These are phyloP conservation scores for Dugesia japonica DNA, from an alignment of 2,888 invertebrate species.

Conservation along the genomic window DNA sequence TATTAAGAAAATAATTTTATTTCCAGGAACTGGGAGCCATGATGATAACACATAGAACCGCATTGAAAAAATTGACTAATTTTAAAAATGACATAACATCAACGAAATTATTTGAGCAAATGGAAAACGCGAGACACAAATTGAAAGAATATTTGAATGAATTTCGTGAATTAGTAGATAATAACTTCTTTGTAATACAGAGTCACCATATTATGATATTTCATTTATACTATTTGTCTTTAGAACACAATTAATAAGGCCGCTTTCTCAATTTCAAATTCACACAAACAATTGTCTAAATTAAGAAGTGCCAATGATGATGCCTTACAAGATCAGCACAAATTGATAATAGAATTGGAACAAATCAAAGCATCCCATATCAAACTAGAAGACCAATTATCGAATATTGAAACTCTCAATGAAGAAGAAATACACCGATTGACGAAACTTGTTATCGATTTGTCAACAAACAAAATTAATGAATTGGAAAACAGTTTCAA, in stretches of 20 bases:
- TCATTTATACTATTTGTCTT: too few relatives aligned
- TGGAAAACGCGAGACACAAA: not conserved
- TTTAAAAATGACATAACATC: not conserved
- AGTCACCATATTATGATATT: too few relatives aligned
- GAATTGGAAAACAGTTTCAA: not conserved
- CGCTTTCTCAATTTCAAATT: too few relatives aligned
- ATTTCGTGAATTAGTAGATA: not conserved
- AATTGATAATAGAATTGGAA: not conserved
- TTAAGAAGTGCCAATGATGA: not conserved
- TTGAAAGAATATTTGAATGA: not conserved
- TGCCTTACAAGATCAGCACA: not conserved
- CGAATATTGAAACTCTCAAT: not conserved
- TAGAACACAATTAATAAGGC: too few relatives aligned
- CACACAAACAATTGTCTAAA: not conserved
- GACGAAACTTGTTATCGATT: not conserved
- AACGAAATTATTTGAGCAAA: not conserved
- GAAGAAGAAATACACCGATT: not conserved
- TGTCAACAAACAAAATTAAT: not conserved
- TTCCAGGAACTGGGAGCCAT: not conserved
- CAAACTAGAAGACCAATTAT: not conserved
- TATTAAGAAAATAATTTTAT: not conserved
- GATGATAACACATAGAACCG: not conserved
- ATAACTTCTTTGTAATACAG: not conserved
- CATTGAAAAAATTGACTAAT: not conserved
- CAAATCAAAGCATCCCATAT: not conserved